Evolutionary conservation across 2,113 vertebrate genomes (phyloP), one percentile per base, ranked within the genome.

Genomic region (Calyptomena viridis): DNA sequence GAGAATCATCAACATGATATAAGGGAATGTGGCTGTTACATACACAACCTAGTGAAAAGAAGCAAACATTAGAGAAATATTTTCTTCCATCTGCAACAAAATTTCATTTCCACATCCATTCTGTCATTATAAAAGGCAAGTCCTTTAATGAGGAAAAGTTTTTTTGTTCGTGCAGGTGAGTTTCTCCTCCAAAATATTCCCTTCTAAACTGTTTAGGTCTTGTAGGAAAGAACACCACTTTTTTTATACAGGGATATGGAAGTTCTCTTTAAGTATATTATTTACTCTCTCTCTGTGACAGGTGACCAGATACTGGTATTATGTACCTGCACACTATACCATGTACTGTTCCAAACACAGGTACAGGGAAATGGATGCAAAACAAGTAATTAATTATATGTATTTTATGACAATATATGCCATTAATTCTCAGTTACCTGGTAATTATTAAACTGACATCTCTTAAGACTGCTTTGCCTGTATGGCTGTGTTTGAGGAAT

Each of bases 11-110:
- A 99, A 95, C 99, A 99, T 99, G 95, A 98, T 89, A n/a, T 99
- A 99, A 47, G 99, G 99, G 84, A 99, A 99, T 0, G 99, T 99
- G 9, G 99, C 99, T 0, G 99, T 99, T 56, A 99, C 99, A 1
- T 99, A 99, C 3, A 99, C 99, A 37, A 99, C 99, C 99, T 99
- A 93, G 59, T 13, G 78, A 79, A 59, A 50, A 93, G 8, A 81
- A 68, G 25, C 16, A 28, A 75, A 56, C 12, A 18, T 75, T 64
- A 83, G 90, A 12, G 72, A 75, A 60, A 35, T 11, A 10, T 7
- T 59, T 78, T 28, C 30, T 52, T 25, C 15, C n/a, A 84, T 22
- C 18, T 39, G 28, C 66, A 78, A 76, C 5, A 46, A 83, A 89
- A 8, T 19, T 19, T 46, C 5, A 4, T n/a, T 68, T 81, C 33